Conservation (phyloP, 2,113 vertebrate genomes). For the Antigone vipio region DNA sequence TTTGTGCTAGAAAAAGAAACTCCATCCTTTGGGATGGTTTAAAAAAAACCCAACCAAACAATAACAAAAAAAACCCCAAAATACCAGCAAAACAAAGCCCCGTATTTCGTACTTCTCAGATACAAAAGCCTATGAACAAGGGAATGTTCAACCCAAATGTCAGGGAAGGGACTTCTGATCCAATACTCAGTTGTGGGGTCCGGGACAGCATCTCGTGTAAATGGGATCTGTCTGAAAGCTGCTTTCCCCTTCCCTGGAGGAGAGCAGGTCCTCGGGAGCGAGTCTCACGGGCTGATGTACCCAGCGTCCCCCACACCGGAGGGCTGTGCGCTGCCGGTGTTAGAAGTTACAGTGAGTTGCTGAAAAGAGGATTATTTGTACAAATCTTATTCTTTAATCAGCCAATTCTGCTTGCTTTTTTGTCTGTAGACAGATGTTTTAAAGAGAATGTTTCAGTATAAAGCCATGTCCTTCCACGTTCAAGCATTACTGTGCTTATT, state of each 20-base stretch:
- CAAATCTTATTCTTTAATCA: neutral
- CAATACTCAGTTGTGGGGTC: fast-evolving
- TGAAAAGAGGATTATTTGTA: neutral
- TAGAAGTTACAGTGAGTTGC: neutral
- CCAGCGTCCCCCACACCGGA: fast-evolving
- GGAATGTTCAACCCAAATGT: neutral
- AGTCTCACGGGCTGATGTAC: fast-evolving
- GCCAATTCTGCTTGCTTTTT: neutral
- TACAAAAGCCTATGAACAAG: neutral
- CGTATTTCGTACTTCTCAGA: fast-evolving
- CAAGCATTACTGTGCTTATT: neutral
- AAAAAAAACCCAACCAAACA: too few relatives aligned
- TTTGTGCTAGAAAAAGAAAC: neutral
- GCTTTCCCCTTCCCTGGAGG: neutral
- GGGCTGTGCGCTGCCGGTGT: fast-evolving
- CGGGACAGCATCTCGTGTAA: neutral
- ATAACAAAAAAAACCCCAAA: too few relatives aligned
- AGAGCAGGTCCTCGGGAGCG: neutral
- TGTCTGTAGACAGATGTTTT: neutral
- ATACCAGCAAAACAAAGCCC: neutral
- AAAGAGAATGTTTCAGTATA: fast-evolving
- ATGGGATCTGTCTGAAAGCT: neutral
- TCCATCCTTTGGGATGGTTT: neutral
- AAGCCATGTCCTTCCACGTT: neutral
- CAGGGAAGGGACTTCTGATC: neutral